These are phyloP conservation scores for Cyphomyrus discorhynchus DNA, from an alignment of 2,113 vertebrate species.

Conservation along the genomic window DNA sequence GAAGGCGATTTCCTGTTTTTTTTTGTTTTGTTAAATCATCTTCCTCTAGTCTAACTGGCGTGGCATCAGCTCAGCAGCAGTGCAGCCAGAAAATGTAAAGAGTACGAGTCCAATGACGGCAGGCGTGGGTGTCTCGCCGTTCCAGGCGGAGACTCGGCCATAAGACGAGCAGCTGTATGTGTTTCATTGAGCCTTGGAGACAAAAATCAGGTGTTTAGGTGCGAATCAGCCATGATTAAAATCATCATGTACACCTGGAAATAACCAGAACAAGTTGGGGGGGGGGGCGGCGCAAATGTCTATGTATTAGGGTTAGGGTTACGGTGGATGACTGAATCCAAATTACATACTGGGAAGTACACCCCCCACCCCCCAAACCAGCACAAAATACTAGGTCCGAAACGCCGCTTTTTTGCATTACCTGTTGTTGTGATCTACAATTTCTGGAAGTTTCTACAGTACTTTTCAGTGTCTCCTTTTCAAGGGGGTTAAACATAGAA, in stretches of 20 bases:
- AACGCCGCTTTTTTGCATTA: neutral
- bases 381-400: neutral
- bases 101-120: neutral
- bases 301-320: neutral
- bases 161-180: neutral
- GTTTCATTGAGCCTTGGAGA: neutral
- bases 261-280: neutral
- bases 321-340: neutral
- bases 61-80: neutral
- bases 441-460: neutral
- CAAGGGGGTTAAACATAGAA: neutral
- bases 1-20: neutral
- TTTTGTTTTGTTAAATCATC: neutral
- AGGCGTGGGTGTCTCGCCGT: neutral
- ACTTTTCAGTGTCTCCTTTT: neutral
- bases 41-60: neutral
- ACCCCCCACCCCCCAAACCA: no score
- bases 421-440: neutral
- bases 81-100: neutral
- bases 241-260: neutral
- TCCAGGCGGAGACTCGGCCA: neutral
- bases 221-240: neutral
- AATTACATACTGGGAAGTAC: neutral
- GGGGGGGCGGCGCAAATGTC: neutral
- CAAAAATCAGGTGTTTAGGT: neutral